A percentile compares a stretch with the other conserved stretches of the same genome.
Evolutionary conservation across 1,140 invertebrate genomes (phyloP).

Genomic region (Frieseomelitta varia): DNA sequence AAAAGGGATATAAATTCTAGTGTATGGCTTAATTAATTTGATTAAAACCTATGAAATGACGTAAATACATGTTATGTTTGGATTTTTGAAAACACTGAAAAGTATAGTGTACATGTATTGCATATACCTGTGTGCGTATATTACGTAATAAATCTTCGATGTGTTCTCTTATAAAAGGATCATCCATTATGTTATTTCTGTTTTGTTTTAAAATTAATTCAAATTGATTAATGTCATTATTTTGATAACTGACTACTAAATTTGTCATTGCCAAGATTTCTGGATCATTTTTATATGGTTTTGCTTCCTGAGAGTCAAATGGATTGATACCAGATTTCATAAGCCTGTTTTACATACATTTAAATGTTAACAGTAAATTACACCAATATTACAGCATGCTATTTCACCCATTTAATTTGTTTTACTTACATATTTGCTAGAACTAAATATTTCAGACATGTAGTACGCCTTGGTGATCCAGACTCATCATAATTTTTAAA

Average conservation of each 20-base stretch:
- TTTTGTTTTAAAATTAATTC: slow-evolving; percentile 98
- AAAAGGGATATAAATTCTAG: slow-evolving; percentile 98
- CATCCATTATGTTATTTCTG: slow-evolving; percentile 98
- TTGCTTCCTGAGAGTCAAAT: slow-evolving; percentile 99
- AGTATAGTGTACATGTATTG: not conserved
- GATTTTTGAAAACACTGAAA: not conserved
- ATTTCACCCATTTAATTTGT: not conserved
- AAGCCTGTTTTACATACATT: slow-evolving; percentile 85
- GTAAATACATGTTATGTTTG: not conserved
- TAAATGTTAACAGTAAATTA: slow-evolving; percentile 23
- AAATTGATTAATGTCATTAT: slow-evolving; percentile 99
- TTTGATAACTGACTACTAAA: slow-evolving; percentile 98
- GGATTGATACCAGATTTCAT: slow-evolving; percentile 99
- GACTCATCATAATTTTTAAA: slow-evolving; percentile 99
- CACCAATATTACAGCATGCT: not conserved
- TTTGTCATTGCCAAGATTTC: slow-evolving; percentile 99
- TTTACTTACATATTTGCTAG: slow-evolving; percentile 95
- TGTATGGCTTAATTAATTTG: slow-evolving; percentile 99
- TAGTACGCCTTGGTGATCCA: slow-evolving; percentile 97
- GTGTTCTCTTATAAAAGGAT: slow-evolving; percentile 99
- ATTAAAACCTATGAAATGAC: slow-evolving; percentile 89
- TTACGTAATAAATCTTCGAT: slow-evolving; percentile 99
- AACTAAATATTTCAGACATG: slow-evolving; percentile 99
- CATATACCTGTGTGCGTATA: slow-evolving; percentile 93
- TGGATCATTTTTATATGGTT: slow-evolving; percentile 99